Evolutionary conservation across 2,888 invertebrate species (phyloP).

Genomic region (Globia sparganii): DNA sequence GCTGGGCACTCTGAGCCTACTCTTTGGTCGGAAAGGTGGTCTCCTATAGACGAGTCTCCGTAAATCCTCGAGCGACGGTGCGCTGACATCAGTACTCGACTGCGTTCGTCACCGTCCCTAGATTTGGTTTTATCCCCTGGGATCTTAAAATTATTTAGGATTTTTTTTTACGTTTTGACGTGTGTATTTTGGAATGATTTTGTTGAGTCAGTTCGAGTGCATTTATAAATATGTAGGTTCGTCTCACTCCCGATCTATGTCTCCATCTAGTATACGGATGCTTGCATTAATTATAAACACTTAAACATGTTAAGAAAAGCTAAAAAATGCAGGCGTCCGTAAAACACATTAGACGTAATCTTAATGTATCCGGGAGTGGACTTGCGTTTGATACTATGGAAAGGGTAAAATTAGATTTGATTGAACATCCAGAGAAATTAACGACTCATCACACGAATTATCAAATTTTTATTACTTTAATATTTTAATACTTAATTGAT

Average conservation of each 20-base stretch:
- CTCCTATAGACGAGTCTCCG: conserved; percentile 86
- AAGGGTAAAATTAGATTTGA: conserved; percentile 26
- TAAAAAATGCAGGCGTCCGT: conserved; percentile 1
- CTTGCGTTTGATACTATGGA: conserved; percentile 51
- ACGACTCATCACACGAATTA: conserved; percentile 63
- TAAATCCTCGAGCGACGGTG: conserved; percentile 19
- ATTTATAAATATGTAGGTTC: conserved; percentile 79
- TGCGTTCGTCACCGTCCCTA: conserved; percentile 34
- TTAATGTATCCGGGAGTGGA: conserved; percentile 20
- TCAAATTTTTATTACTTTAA: conserved; percentile 47
- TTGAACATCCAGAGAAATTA: conserved; percentile 48
- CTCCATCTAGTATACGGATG: not conserved
- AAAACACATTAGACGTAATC: not conserved
- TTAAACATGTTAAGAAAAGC: not conserved
- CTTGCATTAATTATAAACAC: conserved; percentile 8
- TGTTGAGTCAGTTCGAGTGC: conserved; percentile 78
- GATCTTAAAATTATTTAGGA: conserved; percentile 67
- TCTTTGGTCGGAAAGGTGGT: conserved; percentile 96
- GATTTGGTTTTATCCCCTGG: conserved; percentile 62
- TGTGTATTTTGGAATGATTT: conserved; percentile 78
- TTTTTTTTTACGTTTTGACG: conserved; percentile 81
- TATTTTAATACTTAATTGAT: conserved; percentile 61
- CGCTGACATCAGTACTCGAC: conserved; percentile 6
- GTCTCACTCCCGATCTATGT: conserved; percentile 19
- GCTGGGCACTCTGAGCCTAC: conserved; percentile 94